Conservation (phyloP, 2,113 vertebrate genomes). For the Heloderma charlesbogerti region DNA sequence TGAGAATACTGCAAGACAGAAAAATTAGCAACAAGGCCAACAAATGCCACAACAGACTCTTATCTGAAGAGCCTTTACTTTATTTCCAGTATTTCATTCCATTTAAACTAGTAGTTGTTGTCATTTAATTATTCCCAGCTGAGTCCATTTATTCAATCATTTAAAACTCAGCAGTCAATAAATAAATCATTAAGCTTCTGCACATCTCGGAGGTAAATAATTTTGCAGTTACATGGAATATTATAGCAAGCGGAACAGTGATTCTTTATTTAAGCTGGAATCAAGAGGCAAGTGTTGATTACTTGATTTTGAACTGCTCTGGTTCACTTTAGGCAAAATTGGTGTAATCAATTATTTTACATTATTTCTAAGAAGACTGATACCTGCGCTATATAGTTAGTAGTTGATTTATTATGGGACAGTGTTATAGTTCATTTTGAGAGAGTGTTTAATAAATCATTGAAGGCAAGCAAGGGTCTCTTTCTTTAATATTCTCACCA, state of each 20-base stretch:
- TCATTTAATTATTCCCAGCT: not conserved
- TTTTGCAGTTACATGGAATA: conserved; percentile 18
- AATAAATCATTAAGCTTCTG: not conserved
- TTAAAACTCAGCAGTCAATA: not conserved
- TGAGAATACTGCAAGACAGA: not conserved
- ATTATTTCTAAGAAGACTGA: not conserved
- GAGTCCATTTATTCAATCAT: not conserved
- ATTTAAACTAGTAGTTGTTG: not conserved
- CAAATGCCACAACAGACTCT: not conserved
- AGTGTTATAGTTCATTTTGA: not conserved
- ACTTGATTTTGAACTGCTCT: conserved; percentile 19
- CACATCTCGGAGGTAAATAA: not conserved
- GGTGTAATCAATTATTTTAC: conserved; percentile 6
- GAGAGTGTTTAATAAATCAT: not conserved
- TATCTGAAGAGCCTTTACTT: not conserved
- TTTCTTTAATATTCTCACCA: not conserved
- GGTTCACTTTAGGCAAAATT: not conserved
- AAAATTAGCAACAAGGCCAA: not conserved
- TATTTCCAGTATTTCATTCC: conserved; percentile 7
- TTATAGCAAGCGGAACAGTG: not conserved
- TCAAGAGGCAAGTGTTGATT: not conserved
- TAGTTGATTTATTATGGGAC: not conserved
- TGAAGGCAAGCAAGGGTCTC: not conserved
- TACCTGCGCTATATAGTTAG: not conserved
- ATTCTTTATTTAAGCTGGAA: conserved; percentile 13